A percentile compares a stretch with the other conserved stretches of the same genome.
These are phyloP conservation scores for Agonopterix heracliana DNA, from an alignment of 2,888 invertebrate genomes.

Conservation along the genomic window DNA sequence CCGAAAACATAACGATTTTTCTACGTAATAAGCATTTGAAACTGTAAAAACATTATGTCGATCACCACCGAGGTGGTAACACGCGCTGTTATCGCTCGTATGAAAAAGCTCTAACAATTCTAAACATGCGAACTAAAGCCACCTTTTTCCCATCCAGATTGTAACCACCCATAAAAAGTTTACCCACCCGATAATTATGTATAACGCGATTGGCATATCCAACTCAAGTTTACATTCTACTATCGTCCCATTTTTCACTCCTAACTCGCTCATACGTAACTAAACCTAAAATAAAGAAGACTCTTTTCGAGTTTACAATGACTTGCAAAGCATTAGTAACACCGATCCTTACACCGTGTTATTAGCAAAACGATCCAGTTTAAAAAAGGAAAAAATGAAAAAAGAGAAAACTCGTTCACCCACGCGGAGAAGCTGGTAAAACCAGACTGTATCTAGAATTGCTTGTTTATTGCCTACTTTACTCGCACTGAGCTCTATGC, in stretches of 20 bases:
- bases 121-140: no score
- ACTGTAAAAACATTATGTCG: no score
- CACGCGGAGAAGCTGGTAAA: slow-evolving; percentile 28
- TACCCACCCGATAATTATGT: slow-evolving; percentile 2
- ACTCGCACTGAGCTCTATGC: slow-evolving; percentile 11
- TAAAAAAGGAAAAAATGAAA: slow-evolving; percentile 28
- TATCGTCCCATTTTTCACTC: no score
- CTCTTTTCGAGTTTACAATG: background rate
- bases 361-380: slow-evolving; percentile 44
- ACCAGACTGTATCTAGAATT: slow-evolving; percentile 37
- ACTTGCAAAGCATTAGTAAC: background rate
- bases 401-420: slow-evolving; percentile 29
- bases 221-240: slow-evolving; percentile 14
- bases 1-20: no score
- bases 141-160: no score
- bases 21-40: no score
- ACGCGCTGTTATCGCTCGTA: no score
- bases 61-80: no score
- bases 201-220: slow-evolving; percentile 32
- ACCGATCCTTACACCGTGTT: slow-evolving; percentile 26
- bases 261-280: no score
- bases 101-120: no score
- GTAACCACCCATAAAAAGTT: no score
- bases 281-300: no score
- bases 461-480: slow-evolving; percentile 42